Base-by-base conservation (phyloP, 30 jellyfish, hydroid and myxozoan genomes). In the Pelagia noctiluca region DNA sequence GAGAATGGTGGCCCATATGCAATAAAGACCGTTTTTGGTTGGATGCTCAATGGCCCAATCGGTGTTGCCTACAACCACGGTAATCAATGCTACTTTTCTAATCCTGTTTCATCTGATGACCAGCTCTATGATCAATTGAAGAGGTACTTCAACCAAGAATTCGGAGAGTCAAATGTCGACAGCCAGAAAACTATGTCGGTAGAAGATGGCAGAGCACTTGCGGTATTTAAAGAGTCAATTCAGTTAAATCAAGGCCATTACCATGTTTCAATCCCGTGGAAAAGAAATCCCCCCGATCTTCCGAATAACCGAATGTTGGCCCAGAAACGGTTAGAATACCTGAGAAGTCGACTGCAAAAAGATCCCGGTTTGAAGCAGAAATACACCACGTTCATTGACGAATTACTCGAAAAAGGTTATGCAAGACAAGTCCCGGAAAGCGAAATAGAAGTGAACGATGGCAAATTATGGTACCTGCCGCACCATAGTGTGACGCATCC, bases 11-110 rank as follows among this genome's bases (percentile, higher is more conserved):
- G 75, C 42, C 90, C 90, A 42, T 64, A 60, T 80, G 90, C 90
- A 54, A 86, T 84, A 52, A 73, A 47, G 71, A 84, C 95, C 38
- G 47, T 49, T 65, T 73, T 84, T 71, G 95, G 95, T 29, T 84
- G 88, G 95, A 62, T 88, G 10, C 76, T 84, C 60, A 73, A 42
- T 37, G 89, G 95, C 29, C 95, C 95, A 42, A 67, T 84, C 8
- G 57, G 65, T 23, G 37, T 34, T 42, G 34, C 74, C 26, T 32
- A 28, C 67, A 57, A 50, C 19, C 47, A 48, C 4, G 66, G 60
- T 29, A 28, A 32, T 25, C 24, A 42, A 7, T 36, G 50, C 32
- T 28, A 10, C 68, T n/a, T 52, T n/a, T n/a, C 80, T 18, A 36
- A 35, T 38, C 65, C 38, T 37, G 82, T 69, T 69, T 19, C 82